Evolutionary conservation across 2,888 invertebrate species (phyloP).

Genomic region (Terebella lapidaria): DNA sequence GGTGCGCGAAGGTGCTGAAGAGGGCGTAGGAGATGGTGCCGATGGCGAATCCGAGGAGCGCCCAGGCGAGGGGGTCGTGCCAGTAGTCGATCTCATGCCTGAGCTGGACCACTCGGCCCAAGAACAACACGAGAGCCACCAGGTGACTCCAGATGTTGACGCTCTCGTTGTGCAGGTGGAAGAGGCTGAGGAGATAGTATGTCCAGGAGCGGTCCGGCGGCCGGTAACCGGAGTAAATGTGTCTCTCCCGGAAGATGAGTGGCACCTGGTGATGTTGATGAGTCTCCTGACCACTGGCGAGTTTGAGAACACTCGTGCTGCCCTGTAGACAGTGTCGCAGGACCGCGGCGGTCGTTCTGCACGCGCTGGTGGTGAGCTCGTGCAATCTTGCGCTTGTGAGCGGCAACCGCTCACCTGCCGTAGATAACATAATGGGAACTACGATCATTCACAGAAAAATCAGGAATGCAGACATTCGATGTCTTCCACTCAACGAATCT

Average conservation of each 20-base stretch:
- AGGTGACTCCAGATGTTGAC: conserved; percentile 38
- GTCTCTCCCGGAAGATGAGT: conserved; percentile 30
- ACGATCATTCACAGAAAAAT: no score
- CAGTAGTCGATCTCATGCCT: conserved; percentile 6
- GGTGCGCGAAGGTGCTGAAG: conserved; percentile 31
- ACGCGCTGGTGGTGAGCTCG: no score
- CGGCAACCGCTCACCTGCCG: no score
- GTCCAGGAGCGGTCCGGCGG: conserved; percentile 22
- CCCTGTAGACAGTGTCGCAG: no score
- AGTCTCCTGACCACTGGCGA: conserved; percentile 10
- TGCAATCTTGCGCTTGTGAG: no score
- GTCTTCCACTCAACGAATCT: no score
- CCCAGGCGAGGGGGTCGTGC: conserved; percentile 15
- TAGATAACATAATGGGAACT: no score
- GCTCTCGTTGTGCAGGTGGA: conserved; percentile 37
- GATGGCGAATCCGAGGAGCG: conserved; percentile 27
- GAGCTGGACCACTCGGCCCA: conserved; percentile 12
- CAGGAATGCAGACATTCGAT: no score
- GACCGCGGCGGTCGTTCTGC: no score
- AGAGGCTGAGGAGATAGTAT: conserved; percentile 32
- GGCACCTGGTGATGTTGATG: conserved; percentile 17
- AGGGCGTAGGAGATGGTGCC: conserved; percentile 23
- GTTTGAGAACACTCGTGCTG: no score
- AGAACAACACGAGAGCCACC: conserved; percentile 26
- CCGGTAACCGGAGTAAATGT: conserved; percentile 32